Conservation (phyloP, 2,113 vertebrate genomes). For the Ancistrus triradiatus region DNA sequence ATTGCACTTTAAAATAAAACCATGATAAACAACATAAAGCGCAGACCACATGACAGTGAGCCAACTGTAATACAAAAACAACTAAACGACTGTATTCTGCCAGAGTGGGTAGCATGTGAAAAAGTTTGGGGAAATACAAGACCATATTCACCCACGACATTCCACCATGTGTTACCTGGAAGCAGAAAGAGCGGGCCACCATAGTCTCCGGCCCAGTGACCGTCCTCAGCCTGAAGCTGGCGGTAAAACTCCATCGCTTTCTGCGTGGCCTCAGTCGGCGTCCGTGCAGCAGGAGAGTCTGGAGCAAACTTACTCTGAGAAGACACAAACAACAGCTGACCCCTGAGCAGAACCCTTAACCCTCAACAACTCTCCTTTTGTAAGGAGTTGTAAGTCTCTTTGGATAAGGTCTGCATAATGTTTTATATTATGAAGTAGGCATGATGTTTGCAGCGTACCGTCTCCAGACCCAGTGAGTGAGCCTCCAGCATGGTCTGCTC, state of each 20-base stretch:
- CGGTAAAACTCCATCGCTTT: slow-evolving; percentile 84
- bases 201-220: slow-evolving; percentile 93
- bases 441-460: slow-evolving; percentile 61
- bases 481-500: slow-evolving; percentile 77
- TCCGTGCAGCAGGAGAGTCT: slow-evolving; percentile 57
- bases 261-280: slow-evolving; percentile 67
- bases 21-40: too few relatives aligned
- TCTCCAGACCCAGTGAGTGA: slow-evolving; percentile 77
- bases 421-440: too few relatives aligned
- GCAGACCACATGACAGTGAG: too few relatives aligned
- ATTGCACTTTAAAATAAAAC: too few relatives aligned
- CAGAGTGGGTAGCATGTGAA: neutral
- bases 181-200: slow-evolving; percentile 90
- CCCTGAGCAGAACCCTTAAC: too few relatives aligned
- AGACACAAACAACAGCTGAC: neutral
- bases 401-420: too few relatives aligned
- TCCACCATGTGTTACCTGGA: slow-evolving; percentile 73
- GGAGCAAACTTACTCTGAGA: slow-evolving; percentile 65
- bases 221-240: slow-evolving; percentile 84
- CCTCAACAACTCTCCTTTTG: too few relatives aligned
- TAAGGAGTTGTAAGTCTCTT: too few relatives aligned
- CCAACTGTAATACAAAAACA: too few relatives aligned
- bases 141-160: neutral
- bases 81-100: too few relatives aligned
- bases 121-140: neutral